Conservation (phyloP, 2,113 vertebrate species). For the Laticauda colubrina region DNA sequence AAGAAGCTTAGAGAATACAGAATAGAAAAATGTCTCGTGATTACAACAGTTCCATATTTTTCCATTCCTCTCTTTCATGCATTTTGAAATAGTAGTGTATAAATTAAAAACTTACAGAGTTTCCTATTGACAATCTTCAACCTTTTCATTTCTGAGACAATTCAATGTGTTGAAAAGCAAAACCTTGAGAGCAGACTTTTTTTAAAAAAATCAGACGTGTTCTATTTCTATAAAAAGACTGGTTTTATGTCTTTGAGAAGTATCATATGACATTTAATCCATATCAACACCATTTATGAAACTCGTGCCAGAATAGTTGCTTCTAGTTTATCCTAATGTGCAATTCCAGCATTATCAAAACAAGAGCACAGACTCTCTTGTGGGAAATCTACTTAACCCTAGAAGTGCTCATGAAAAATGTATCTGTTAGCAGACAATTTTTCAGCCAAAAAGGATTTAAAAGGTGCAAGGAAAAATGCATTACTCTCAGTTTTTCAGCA, state of each 20-base stretch:
- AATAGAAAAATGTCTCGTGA: not conserved
- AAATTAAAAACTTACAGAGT: not conserved
- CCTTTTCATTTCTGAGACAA: not conserved
- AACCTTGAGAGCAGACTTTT: not conserved
- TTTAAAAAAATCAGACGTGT: not conserved
- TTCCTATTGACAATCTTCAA: not conserved
- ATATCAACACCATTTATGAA: not conserved
- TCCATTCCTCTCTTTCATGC: not conserved
- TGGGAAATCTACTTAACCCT: not conserved
- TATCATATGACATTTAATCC: not conserved
- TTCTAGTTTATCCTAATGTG: not conserved
- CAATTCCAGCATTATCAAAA: not conserved
- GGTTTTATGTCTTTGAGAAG: not conserved
- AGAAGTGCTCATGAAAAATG: not conserved
- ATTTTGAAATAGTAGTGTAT: not conserved
- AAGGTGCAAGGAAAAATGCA: not conserved
- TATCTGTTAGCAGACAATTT: too few relatives aligned
- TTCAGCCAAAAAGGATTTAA: not conserved
- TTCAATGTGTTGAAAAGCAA: not conserved
- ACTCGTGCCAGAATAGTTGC: not conserved
- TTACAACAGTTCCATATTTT: not conserved
- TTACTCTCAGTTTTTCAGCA: not conserved
- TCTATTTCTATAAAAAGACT: not conserved
- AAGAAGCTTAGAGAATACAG: not conserved
- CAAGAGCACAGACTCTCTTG: not conserved